Conservation (phyloP, 2,797 vertebrate species). For the Limnodromus scolopaceus region DNA sequence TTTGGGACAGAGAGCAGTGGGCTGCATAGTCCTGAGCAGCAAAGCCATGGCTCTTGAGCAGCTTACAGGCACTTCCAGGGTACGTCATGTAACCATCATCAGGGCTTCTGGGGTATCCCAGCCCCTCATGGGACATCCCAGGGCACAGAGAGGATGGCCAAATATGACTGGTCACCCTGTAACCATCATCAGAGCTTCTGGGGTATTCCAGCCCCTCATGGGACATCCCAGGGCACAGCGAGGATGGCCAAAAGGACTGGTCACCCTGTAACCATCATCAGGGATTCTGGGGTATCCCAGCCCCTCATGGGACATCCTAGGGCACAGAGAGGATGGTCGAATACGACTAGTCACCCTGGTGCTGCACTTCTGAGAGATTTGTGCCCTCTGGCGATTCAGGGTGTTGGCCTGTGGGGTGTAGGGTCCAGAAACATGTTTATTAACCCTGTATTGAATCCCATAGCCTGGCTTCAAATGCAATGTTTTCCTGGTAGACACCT, state of each 20-base stretch:
- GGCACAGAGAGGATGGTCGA: background rate
- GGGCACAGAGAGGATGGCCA: background rate
- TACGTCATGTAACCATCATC: background rate
- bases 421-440: background rate
- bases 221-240: background rate
- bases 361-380: background rate
- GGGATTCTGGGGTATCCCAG: background rate
- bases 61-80: background rate
- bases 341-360: background rate
- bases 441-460: background rate
- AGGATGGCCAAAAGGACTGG: no score
- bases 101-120: background rate
- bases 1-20: rapidly evolving
- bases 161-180: background rate
- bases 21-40: background rate
- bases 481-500: background rate
- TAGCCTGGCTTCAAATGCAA: background rate
- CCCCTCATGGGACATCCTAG: background rate
- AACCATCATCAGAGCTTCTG: background rate
- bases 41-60: background rate
- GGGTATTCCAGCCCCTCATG: background rate
- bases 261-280: background rate
- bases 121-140: background rate
- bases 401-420: background rate
- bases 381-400: background rate